phyloP scores from a whole-genome alignment of 2,797 vertebrate species.

The Gephyroberyx darwinii region DNA sequence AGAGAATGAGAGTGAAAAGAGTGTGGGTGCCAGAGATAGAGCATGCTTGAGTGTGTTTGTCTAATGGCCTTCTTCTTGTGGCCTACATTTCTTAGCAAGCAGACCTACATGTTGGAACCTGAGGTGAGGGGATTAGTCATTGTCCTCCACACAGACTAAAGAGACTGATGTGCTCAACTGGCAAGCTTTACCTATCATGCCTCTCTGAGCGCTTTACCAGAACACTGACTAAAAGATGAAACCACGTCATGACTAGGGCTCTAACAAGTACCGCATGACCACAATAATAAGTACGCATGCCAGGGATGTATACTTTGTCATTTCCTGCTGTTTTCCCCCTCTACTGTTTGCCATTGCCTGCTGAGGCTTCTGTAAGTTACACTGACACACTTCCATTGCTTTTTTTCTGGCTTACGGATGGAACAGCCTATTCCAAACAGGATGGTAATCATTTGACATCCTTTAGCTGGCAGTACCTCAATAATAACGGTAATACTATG shows the following conservation, averaged over 20 bases:
- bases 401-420: too few relatives aligned
- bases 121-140: constrained; percentile 52
- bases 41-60: neutral
- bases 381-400: too few relatives aligned
- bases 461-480: too few relatives aligned
- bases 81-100: constrained; percentile 50
- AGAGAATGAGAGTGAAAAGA: neutral
- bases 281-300: neutral
- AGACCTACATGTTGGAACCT: constrained; percentile 27
- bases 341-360: too few relatives aligned
- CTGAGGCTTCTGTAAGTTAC: too few relatives aligned
- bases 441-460: too few relatives aligned
- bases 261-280: constrained; percentile 1
- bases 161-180: neutral
- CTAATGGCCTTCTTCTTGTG: constrained; percentile 30
- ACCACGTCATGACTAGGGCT: constrained; percentile 7
- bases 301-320: neutral
- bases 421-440: too few relatives aligned
- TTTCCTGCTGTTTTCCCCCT: too few relatives aligned
- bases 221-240: constrained; percentile 18
- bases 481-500: too few relatives aligned
- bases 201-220: neutral
- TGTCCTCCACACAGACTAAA: constrained; percentile 8
- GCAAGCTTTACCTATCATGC: neutral
- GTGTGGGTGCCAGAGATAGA: constrained; percentile 4